Percentiles rank a stretch among this genome's conserved stretches.
Evolutionary conservation across 2,113 vertebrate species (phyloP).

Genomic region (Argyrosomus japonicus): DNA sequence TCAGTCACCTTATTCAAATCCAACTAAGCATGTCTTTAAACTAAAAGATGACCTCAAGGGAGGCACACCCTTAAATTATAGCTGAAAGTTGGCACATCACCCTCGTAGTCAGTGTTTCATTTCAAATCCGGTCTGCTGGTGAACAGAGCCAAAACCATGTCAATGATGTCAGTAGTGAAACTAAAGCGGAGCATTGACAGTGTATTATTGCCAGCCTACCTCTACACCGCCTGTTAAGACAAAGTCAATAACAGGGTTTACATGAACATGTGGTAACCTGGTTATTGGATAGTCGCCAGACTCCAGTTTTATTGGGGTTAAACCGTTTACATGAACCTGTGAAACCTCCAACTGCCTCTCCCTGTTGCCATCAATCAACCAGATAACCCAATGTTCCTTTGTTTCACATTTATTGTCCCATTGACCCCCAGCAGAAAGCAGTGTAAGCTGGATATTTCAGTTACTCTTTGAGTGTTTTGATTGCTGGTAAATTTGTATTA

Average conservation of each 20-base stretch:
- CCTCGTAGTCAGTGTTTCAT: conserved; percentile 40
- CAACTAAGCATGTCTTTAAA: not conserved
- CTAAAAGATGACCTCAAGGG: conserved; percentile 17
- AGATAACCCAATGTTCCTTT: not conserved
- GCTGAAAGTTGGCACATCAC: conserved; percentile 12
- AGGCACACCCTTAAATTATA: conserved; percentile 44
- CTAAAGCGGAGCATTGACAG: conserved; percentile 1
- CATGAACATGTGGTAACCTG: conserved; percentile 6
- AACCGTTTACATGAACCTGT: conserved; percentile 3
- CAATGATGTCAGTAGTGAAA: conserved; percentile 5
- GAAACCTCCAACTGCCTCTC: not conserved
- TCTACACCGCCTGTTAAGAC: conserved; percentile 10
- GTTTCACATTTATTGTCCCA: not conserved
- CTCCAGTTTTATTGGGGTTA: conserved; percentile 25
- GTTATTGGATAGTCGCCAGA: not conserved
- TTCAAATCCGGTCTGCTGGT: conserved; percentile 2
- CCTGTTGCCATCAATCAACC: not conserved
- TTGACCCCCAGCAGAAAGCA: not conserved
- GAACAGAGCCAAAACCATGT: conserved; percentile 12
- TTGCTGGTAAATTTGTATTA: not conserved
- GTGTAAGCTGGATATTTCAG: not conserved
- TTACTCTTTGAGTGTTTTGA: not conserved
- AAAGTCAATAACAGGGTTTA: conserved; percentile 37
- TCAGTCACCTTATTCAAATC: conserved; percentile 1
- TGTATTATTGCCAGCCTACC: not conserved